Percentiles rank a stretch among this genome's conserved stretches.
Conservation (phyloP, 2,888 invertebrate species). For the Limulus polyphemus region DNA sequence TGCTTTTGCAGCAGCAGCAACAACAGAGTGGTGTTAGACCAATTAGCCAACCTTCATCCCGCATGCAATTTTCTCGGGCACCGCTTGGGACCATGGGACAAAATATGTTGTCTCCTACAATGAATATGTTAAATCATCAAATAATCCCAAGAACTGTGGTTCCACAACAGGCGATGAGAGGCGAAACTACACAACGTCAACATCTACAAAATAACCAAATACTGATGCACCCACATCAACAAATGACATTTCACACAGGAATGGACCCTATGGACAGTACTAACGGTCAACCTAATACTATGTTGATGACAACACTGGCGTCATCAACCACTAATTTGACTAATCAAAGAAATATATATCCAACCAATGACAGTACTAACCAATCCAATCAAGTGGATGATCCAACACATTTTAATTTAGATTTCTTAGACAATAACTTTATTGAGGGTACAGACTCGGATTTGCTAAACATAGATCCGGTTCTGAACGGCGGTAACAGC, state of each 20-base stretch:
- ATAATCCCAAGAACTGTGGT: neutral
- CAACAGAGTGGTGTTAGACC: slow-evolving; percentile 3
- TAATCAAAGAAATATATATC: slow-evolving; percentile 30
- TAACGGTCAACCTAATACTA: neutral
- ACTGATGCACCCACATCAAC: slow-evolving; percentile 7
- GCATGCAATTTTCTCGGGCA: slow-evolving; percentile 6
- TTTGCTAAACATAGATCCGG: slow-evolving; percentile 13
- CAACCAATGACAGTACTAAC: slow-evolving; percentile 31
- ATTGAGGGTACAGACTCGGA: slow-evolving; percentile 35
- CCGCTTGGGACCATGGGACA: slow-evolving; percentile 5
- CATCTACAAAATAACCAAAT: slow-evolving; percentile 3
- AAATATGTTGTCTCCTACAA: neutral
- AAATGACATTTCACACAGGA: slow-evolving; percentile 1
- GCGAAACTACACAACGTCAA: neutral
- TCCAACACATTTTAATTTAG: slow-evolving; percentile 54
- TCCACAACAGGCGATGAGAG: slow-evolving; percentile 1
- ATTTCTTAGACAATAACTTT: slow-evolving; percentile 59
- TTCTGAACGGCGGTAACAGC: slow-evolving; percentile 4
- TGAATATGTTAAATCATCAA: slow-evolving; percentile 4
- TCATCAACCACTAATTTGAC: slow-evolving; percentile 30
- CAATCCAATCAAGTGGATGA: neutral
- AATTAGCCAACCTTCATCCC: too few species aligned
- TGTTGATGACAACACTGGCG: slow-evolving; percentile 7
- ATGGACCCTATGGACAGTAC: neutral
- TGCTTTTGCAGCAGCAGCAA: slow-evolving; percentile 32